Base-by-base conservation (phyloP, 2,888 invertebrate genomes). In the Resseliella maxima region DNA sequence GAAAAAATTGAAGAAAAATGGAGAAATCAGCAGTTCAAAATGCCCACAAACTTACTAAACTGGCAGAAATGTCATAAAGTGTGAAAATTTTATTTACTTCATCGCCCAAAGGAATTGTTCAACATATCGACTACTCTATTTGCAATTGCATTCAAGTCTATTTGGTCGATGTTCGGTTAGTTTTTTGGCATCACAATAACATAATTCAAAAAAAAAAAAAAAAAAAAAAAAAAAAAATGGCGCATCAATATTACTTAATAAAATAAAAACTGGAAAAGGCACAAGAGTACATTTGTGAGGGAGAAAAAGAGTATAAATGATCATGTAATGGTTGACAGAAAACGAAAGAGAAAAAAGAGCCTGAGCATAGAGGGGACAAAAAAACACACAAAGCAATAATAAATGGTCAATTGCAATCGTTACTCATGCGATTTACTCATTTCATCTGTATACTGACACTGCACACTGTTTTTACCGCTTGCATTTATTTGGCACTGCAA, bases 161-260 rank as follows among this genome's bases (percentile, higher is more conserved):
- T 50, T 50, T 59, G 72, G 12, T 59, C 5, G 24, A 3, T 59
- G 35, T 31, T 15, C 59, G 27, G 31, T 12, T 15, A 15, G 72
- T 35, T 72, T 72, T 72, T 72, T 72, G 72, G 27, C 72, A 72
- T 72, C 72, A 35, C n/a, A 31, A 72, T 31, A 15, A 15, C 31
- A 35, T 72, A 31, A 72, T 72, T 72, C 72, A 72, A 72, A 72
- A 31, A 10, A 59, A 3, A 6, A 10, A 50, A 8, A 10, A 50
- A 6, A 50, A 21, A 8, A 50, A 50, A 8, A 50, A 41, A 50
- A 50, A 18, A 50, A 18, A 50, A 50, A 1, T 24, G 31, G 72
- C 72, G 72, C 72, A 72, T 72, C 72, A 72, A 72, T 72, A 72
- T 31, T 72, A 72, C 72, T 72, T 31, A 72, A 72, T 72, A 72